A percentile compares a stretch with the other conserved stretches of the same genome.
These are phyloP conservation scores for Danio jaintianensis DNA, from an alignment of 2,797 vertebrate species.

Conservation along the genomic window DNA sequence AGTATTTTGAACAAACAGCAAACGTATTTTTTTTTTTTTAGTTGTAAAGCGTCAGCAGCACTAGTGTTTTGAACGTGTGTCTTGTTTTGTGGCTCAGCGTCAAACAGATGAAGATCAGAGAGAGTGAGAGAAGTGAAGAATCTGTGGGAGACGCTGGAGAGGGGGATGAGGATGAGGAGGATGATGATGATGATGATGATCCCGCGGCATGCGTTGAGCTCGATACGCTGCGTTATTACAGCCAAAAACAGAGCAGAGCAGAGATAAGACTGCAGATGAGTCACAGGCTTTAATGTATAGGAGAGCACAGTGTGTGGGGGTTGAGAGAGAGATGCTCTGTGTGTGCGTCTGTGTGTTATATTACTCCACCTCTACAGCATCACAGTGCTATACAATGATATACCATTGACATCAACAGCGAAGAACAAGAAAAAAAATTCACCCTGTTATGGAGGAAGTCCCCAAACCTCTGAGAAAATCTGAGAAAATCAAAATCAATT, in stretches of 20 bases:
- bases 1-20: no score
- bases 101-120: conserved; percentile 1
- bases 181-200: neutral
- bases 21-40: no score
- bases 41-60: neutral
- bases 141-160: conserved; percentile 7
- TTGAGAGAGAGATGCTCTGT: neutral
- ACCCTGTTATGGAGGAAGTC: no score
- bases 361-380: neutral
- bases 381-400: neutral
- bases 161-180: no score
- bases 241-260: conserved; percentile 11
- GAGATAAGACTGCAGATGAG: conserved; percentile 6
- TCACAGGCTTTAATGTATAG: conserved; percentile 19
- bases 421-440: no score
- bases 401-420: no score
- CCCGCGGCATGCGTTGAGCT: neutral
- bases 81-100: conserved; percentile 3
- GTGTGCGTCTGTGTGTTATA: neutral
- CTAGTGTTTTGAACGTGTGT: conserved; percentile 10
- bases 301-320: conserved; percentile 12
- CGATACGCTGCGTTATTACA: conserved; percentile 3
- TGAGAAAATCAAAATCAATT: no score
- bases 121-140: neutral
- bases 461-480: no score